phyloP scores from a whole-genome alignment of 2,797 vertebrate genomes.

The Hypotaenidia okinawae region DNA sequence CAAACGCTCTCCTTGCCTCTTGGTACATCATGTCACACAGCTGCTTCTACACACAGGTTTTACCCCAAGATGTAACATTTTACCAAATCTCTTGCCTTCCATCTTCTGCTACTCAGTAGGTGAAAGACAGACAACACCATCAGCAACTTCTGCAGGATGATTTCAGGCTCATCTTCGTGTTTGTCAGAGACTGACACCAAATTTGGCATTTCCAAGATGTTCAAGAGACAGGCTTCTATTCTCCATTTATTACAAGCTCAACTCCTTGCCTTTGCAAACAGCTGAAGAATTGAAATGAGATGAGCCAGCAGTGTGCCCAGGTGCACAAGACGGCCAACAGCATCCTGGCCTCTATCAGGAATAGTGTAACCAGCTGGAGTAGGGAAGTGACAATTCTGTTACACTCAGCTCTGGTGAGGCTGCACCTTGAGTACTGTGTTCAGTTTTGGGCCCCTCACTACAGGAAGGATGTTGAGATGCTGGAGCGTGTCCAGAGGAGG shows the following conservation, averaged over 20 bases:
- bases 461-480: no score
- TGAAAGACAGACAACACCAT: not conserved
- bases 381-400: no score
- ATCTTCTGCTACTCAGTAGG: not conserved
- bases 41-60: not conserved
- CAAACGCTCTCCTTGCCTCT: not conserved
- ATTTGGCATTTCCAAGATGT: not conserved
- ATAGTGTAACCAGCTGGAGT: no score
- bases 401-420: no score
- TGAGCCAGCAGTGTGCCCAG: no score
- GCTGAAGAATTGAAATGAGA: not conserved
- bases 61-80: not conserved
- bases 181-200: not conserved
- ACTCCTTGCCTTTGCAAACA: not conserved
- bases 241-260: not conserved
- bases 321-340: no score
- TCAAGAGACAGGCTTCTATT: not conserved
- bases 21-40: not conserved
- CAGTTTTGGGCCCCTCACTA: no score
- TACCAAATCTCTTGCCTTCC: not conserved
- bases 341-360: no score
- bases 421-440: no score
- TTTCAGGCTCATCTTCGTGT: not conserved
- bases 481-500: no score
- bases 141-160: not conserved